Evolutionary conservation across 1,140 invertebrate species (phyloP).

Genomic region (Hestina assimilis): DNA sequence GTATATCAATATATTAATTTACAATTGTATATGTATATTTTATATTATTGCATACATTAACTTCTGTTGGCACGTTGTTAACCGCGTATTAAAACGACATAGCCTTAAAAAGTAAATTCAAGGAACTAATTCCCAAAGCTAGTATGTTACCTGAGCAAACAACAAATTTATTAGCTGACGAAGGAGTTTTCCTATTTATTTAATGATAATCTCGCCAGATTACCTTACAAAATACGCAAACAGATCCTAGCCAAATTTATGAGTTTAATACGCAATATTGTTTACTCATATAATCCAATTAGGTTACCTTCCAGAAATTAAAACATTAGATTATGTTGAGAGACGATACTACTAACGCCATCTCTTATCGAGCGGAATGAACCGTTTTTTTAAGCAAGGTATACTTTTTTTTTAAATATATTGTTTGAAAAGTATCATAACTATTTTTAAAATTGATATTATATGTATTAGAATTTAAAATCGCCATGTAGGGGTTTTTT

Average conservation of each 20-base stretch:
- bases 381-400: not conserved
- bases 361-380: constrained; percentile 47
- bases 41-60: too few relatives aligned
- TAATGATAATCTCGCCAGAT: constrained; percentile 37
- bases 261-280: constrained; percentile 37
- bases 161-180: constrained; percentile 11
- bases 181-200: constrained; percentile 34
- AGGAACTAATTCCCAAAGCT: not conserved
- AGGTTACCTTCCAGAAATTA: constrained; percentile 1
- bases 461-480: not conserved
- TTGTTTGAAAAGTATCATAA: too few relatives aligned
- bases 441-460: too few relatives aligned
- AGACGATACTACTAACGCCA: constrained; percentile 38
- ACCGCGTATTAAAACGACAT: too few relatives aligned
- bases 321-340: not conserved
- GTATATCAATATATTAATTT: too few relatives aligned
- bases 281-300: constrained; percentile 36
- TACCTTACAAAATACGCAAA: constrained; percentile 19
- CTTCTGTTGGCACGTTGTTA: too few relatives aligned
- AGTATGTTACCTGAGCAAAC: constrained; percentile 4
- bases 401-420: too few relatives aligned
- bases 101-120: too few relatives aligned
- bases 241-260: constrained; percentile 14
- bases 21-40: too few relatives aligned
- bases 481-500: not conserved